Percentiles rank a stretch among this genome's conserved stretches.
These are phyloP conservation scores for Orchestia grillus DNA, from an alignment of 1,140 invertebrate genomes.

Conservation along the genomic window DNA sequence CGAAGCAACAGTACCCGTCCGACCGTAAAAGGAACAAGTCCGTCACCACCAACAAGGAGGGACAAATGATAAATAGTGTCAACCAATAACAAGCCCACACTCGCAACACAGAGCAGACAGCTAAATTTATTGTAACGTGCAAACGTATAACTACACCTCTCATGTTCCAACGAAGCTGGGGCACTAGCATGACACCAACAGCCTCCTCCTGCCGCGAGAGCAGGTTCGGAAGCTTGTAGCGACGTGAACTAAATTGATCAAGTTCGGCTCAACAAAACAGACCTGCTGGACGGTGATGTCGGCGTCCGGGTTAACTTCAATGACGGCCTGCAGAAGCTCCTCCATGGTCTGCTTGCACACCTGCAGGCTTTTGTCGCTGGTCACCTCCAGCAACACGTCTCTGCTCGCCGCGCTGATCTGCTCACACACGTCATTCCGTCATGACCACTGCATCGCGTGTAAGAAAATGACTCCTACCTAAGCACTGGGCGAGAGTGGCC, in stretches of 20 bases:
- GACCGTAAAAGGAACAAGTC: too few species aligned
- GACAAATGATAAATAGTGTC: too few species aligned
- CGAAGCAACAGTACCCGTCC: too few species aligned
- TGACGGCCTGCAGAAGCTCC: constrained; percentile 28
- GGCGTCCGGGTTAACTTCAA: background rate
- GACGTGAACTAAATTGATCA: background rate
- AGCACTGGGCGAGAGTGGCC: background rate
- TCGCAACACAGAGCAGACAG: too few species aligned
- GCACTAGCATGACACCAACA: background rate
- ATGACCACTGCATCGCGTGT: background rate
- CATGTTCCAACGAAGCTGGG: background rate
- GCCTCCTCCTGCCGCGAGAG: background rate
- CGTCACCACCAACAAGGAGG: too few species aligned
- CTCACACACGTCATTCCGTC: background rate
- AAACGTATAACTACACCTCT: too few species aligned
- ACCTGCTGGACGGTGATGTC: constrained; percentile 45
- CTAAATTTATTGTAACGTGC: too few species aligned
- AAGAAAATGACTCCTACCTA: background rate
- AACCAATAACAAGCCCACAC: too few species aligned
- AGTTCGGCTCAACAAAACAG: background rate
- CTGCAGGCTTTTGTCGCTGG: constrained; percentile 13
- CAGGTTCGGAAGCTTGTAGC: background rate
- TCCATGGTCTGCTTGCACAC: constrained; percentile 20
- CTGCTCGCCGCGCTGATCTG: constrained; percentile 18
- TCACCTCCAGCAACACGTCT: constrained; percentile 26